These are phyloP conservation scores for Drosophila insularis DNA, from an alignment of 1,140 invertebrate genomes.

Conservation along the genomic window DNA sequence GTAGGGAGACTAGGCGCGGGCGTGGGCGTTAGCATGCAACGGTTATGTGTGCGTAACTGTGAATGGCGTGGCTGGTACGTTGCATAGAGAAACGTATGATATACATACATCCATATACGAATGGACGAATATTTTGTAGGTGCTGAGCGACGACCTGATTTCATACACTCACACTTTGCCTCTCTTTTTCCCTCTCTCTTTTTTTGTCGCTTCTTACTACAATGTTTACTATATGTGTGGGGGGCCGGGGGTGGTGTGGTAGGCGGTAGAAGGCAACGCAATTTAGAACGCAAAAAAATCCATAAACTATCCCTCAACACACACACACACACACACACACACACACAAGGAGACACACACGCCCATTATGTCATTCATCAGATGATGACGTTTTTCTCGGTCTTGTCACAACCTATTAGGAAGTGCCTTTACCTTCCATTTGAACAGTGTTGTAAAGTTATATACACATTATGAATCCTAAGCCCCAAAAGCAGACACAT, in stretches of 20 bases:
- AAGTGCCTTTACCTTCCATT: conserved; percentile 66
- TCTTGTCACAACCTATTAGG: conserved; percentile 44
- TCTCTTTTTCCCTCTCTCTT: conserved; percentile 16
- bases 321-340: conserved; percentile 20
- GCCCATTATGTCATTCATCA: conserved; percentile 78
- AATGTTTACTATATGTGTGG: conserved; percentile 74
- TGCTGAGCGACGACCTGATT: conserved; percentile 11
- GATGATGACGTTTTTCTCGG: conserved; percentile 23
- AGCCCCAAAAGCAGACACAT: conserved; percentile 43
- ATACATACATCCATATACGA: neutral
- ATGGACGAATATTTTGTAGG: neutral
- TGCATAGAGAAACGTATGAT: neutral
- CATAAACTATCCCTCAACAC: conserved; percentile 71
- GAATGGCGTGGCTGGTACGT: conserved; percentile 38
- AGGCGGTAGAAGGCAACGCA: conserved; percentile 16
- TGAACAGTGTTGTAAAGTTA: conserved; percentile 46
- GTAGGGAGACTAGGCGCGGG: conserved; percentile 16
- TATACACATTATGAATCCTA: neutral
- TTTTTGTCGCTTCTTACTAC: conserved; percentile 64
- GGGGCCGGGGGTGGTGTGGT: neutral
- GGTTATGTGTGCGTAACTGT: conserved; percentile 46
- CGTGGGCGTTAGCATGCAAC: conserved; percentile 15
- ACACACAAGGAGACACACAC: conserved; percentile 6
- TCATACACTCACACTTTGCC: conserved; percentile 4
- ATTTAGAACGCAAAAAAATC: conserved; percentile 55